A percentile compares a stretch with the other conserved stretches of the same genome.
Conservation (phyloP, 2,797 vertebrate species). For the Sphenodon punctatus region DNA sequence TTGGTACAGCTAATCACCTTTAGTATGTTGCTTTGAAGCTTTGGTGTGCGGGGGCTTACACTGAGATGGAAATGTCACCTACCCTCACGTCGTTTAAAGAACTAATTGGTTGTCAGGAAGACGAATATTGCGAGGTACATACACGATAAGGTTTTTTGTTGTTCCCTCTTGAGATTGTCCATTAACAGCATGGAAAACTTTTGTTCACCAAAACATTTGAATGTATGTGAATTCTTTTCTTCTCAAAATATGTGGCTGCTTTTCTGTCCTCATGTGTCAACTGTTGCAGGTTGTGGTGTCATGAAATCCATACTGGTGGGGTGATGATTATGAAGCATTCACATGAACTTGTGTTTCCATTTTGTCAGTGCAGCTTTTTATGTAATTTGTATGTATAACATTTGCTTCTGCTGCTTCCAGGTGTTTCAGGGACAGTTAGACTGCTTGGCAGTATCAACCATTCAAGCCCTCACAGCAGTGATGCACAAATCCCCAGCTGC, state of each 20-base stretch:
- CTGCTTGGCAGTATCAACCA: conserved; percentile 90
- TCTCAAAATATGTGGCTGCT: conserved; percentile 32
- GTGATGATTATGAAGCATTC: conserved; percentile 62
- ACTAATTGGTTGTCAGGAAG: not conserved
- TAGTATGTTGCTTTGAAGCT: not conserved
- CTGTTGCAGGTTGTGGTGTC: conserved; percentile 50
- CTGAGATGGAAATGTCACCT: not conserved
- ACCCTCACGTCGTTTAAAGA: not conserved
- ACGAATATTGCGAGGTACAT: not conserved
- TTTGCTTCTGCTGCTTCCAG: conserved; percentile 68
- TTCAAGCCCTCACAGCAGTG: conserved; percentile 94
- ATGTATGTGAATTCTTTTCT: conserved; percentile 41
- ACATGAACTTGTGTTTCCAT: conserved; percentile 29
- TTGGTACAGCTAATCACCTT: not conserved
- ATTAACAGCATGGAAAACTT: conserved; percentile 74
- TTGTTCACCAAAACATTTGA: conserved; percentile 47
- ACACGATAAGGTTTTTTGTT: not conserved
- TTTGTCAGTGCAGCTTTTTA: conserved; percentile 40
- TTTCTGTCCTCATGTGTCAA: conserved; percentile 37
- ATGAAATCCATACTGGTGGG: conserved; percentile 31
- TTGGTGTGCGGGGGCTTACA: not conserved
- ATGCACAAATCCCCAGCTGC: conserved; percentile 98
- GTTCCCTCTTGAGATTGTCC: conserved; percentile 79
- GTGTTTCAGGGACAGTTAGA: conserved; percentile 93
- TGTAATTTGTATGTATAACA: conserved; percentile 2